These are phyloP conservation scores for Holothuria glaberrima DNA, from an alignment of 35 echinoderm and acorn worm genomes.

Conservation along the genomic window DNA sequence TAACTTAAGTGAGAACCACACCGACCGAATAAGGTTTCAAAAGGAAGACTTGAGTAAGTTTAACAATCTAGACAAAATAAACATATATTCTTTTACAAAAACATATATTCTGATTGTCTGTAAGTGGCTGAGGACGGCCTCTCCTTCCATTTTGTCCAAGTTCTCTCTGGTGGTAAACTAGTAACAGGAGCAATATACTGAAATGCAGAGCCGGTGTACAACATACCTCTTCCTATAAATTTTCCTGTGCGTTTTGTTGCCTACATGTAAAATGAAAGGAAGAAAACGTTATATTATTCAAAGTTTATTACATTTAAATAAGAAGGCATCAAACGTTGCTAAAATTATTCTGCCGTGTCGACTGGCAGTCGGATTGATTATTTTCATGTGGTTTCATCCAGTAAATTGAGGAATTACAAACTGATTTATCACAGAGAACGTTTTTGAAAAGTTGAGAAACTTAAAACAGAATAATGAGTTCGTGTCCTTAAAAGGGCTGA, in stretches of 20 bases:
- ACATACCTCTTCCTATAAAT: constrained; percentile 28
- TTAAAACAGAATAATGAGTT: too few species aligned
- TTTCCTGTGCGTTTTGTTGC: constrained; percentile 43
- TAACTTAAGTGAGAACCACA: too few species aligned
- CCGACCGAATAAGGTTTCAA: too few species aligned
- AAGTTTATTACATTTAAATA: neutral
- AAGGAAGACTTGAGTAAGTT: too few species aligned
- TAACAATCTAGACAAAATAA: too few species aligned
- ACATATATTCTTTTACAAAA: neutral
- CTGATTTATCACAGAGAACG: too few species aligned
- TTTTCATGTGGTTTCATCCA: too few species aligned
- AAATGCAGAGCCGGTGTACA: constrained; percentile 32
- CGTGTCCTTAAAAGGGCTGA: too few species aligned
- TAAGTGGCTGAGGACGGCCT: constrained; percentile 9
- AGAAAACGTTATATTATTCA: neutral
- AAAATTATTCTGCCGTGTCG: too few species aligned
- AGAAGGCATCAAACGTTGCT: neutral
- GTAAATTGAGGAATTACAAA: too few species aligned
- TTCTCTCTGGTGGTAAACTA: constrained; percentile 20
- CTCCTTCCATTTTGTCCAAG: constrained; percentile 29
- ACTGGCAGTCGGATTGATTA: too few species aligned
- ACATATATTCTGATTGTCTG: constrained; percentile 39
- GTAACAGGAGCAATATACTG: constrained; percentile 38
- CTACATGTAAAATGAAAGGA: neutral
- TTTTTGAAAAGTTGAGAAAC: too few species aligned